Conservation (phyloP, 2,888 invertebrate species). For the Tenthredo distinguenda region DNA sequence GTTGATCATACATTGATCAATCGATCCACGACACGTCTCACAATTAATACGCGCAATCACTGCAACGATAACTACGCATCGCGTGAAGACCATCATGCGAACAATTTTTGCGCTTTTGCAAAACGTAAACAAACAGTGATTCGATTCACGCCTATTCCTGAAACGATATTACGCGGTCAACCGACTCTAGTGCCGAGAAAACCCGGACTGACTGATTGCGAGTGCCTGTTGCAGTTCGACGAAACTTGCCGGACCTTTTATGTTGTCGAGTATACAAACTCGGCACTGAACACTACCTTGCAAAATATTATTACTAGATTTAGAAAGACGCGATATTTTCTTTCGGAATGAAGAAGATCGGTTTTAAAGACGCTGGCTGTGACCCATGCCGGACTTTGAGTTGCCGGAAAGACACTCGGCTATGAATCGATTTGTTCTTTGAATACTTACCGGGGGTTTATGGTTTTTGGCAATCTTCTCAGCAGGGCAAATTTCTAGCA, state of each 20-base stretch:
- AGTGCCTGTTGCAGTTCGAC: conserved; percentile 18
- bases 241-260: neutral
- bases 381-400: neutral
- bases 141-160: neutral
- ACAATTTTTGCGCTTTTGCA: neutral
- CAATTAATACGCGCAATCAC: no score
- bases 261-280: neutral
- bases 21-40: neutral
- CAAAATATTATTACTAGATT: conserved; percentile 6
- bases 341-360: neutral
- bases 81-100: neutral
- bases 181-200: conserved; percentile 6
- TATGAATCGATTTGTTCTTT: neutral
- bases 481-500: neutral
- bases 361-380: neutral
- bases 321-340: neutral
- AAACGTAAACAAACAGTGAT: conserved; percentile 1
- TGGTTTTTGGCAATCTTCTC: neutral
- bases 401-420: neutral
- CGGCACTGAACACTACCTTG: conserved; percentile 20
- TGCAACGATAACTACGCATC: neutral
- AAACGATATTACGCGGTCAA: neutral
- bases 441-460: neutral
- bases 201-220: conserved; percentile 18
- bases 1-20: neutral